Conservation (phyloP, 1,140 invertebrate species). For the Drosophila repletoides region DNA sequence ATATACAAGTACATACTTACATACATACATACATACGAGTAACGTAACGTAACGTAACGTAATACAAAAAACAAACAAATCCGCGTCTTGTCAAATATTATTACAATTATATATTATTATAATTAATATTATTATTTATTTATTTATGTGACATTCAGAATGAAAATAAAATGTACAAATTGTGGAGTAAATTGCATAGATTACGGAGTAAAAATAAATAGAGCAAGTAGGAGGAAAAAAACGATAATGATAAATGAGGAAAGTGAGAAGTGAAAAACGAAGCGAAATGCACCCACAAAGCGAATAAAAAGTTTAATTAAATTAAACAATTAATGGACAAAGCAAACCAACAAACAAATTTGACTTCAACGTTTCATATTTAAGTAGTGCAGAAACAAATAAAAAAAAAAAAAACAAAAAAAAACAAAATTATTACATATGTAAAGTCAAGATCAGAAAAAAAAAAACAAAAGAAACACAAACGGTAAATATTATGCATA, state of each 20-base stretch:
- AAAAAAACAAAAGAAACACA: constrained; percentile 57
- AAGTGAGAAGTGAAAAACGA: background rate
- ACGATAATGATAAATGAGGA: background rate
- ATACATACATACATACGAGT: background rate
- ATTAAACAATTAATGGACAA: constrained; percentile 68
- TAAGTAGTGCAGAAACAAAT: constrained; percentile 78
- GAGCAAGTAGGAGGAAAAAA: constrained; percentile 3
- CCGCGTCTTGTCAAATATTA: constrained; percentile 75
- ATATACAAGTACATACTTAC: no score
- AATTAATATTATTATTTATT: constrained; percentile 48
- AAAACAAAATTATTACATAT: constrained; percentile 62
- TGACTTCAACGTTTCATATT: constrained; percentile 80
- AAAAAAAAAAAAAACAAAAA: constrained; percentile 39
- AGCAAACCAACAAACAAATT: constrained; percentile 50
- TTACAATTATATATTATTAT: constrained; percentile 36
- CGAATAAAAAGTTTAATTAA: constrained; percentile 65
- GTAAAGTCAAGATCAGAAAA: constrained; percentile 59
- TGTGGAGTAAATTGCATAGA: constrained; percentile 59
- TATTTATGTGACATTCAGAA: constrained; percentile 51
- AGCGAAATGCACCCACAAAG: constrained; percentile 53
- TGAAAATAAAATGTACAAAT: constrained; percentile 79
- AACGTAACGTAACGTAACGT: constrained; percentile 6
- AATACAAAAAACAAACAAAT: constrained; percentile 48
- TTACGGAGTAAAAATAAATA: constrained; percentile 4
- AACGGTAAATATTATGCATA: constrained; percentile 74